Percentiles rank a stretch among this genome's conserved stretches.
These are phyloP conservation scores for Drosophila vallismaia DNA, from an alignment of 2,888 invertebrate genomes.

Conservation along the genomic window DNA sequence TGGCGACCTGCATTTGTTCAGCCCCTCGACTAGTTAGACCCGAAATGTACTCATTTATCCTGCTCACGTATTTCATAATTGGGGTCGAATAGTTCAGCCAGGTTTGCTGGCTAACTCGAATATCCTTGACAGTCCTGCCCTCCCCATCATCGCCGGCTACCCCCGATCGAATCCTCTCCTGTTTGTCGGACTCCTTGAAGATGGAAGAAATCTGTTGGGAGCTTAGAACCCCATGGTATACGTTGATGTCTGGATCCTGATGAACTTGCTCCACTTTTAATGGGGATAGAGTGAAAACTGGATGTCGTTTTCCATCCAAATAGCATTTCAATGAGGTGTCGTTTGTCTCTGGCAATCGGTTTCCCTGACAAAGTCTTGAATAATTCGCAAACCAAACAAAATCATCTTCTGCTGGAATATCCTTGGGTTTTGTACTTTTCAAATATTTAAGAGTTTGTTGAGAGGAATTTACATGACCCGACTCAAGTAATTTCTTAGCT, in stretches of 20 bases:
- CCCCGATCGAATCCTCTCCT: constrained; percentile 48
- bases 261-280: constrained; percentile 91
- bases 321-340: constrained; percentile 45
- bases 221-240: constrained; percentile 93
- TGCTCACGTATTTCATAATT: constrained; percentile 34
- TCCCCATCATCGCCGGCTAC: constrained; percentile 18
- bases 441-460: constrained; percentile 43
- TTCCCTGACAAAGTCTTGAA: constrained; percentile 65
- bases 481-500: constrained; percentile 40
- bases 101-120: constrained; percentile 69
- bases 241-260: constrained; percentile 90
- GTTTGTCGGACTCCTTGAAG: constrained; percentile 9
- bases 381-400: constrained; percentile 37
- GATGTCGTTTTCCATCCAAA: constrained; percentile 83
- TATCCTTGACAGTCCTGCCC: constrained; percentile 18
- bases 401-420: not conserved
- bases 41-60: constrained; percentile 88
- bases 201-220: constrained; percentile 91
- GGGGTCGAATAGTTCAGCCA: constrained; percentile 57
- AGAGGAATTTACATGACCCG: constrained; percentile 29
- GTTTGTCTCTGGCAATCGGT: constrained; percentile 18
- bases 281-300: constrained; percentile 90
- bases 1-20: constrained; percentile 97
- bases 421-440: constrained; percentile 6
- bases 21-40: constrained; percentile 92